Conservation (phyloP, 2,888 invertebrate genomes). For the Poecilobothrus nobilitatus region DNA sequence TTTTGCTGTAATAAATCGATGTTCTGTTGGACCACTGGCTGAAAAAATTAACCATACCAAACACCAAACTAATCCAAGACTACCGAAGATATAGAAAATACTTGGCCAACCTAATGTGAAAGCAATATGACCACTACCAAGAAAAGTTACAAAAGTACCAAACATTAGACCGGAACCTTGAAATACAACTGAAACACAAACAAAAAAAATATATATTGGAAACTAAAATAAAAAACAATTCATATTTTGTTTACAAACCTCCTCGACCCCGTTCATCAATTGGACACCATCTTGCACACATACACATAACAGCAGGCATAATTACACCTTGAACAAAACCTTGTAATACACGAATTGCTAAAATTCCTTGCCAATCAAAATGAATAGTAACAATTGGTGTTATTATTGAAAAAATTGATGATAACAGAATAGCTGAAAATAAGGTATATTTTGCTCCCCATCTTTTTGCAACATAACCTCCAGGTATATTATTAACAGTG, state of each 20-base stretch:
- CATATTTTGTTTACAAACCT: too few species aligned
- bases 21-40: slow-evolving; percentile 51
- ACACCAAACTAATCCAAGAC: slow-evolving; percentile 47
- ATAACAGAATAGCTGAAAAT: slow-evolving; percentile 51
- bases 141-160: slow-evolving; percentile 57
- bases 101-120: slow-evolving; percentile 58
- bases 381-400: slow-evolving; percentile 58
- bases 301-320: slow-evolving; percentile 57
- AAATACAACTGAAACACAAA: slow-evolving; percentile 45
- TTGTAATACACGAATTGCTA: slow-evolving; percentile 53
- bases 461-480: slow-evolving; percentile 60
- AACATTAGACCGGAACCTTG: slow-evolving; percentile 54
- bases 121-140: slow-evolving; percentile 52
- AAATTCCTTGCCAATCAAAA: slow-evolving; percentile 55
- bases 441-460: slow-evolving; percentile 60
- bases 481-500: slow-evolving; percentile 53
- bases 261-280: slow-evolving; percentile 50
- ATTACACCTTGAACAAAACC: slow-evolving; percentile 60
- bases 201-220: too few species aligned
- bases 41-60: slow-evolving; percentile 49
- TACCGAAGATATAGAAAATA: slow-evolving; percentile 55
- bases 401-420: slow-evolving; percentile 55
- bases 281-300: slow-evolving; percentile 62
- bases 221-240: too few species aligned
- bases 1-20: slow-evolving; percentile 47